These are phyloP conservation scores for Megalopta genalis DNA, from an alignment of 1,140 invertebrate species.

Conservation along the genomic window DNA sequence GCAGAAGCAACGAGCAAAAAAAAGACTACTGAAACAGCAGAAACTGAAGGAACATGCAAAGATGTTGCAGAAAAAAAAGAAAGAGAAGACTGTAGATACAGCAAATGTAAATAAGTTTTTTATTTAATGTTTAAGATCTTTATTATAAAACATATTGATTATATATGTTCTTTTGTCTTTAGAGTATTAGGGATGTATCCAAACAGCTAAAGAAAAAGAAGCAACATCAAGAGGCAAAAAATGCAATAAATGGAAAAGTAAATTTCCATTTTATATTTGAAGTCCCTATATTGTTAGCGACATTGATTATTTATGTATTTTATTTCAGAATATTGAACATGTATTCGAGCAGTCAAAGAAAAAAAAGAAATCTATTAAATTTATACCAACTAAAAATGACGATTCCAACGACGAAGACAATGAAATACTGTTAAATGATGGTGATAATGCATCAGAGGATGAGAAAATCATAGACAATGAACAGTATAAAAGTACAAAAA, in stretches of 20 bases:
- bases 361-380: slow-evolving; percentile 45
- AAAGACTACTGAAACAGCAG: slow-evolving; percentile 82
- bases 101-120: slow-evolving; percentile 48
- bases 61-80: slow-evolving; percentile 59
- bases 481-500: slow-evolving; percentile 41
- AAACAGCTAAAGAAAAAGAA: slow-evolving; percentile 75
- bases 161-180: background rate
- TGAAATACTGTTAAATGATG: slow-evolving; percentile 62
- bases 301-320: background rate
- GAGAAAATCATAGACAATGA: slow-evolving; percentile 27
- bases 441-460: slow-evolving; percentile 36
- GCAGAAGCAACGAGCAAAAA: slow-evolving; percentile 85
- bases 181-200: background rate
- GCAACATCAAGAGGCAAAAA: slow-evolving; percentile 40
- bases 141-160: background rate
- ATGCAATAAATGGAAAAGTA: slow-evolving; percentile 64
- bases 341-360: slow-evolving; percentile 63
- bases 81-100: slow-evolving; percentile 54
- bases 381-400: background rate
- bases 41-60: slow-evolving; percentile 76
- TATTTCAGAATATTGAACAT: slow-evolving; percentile 1
- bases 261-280: background rate
- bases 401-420: slow-evolving; percentile 23
- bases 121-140: background rate
- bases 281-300: background rate